Percentiles rank a stretch among this genome's conserved stretches.
phyloP scores from a whole-genome alignment of 2,888 invertebrate species.

The Parnassius smintheus region DNA sequence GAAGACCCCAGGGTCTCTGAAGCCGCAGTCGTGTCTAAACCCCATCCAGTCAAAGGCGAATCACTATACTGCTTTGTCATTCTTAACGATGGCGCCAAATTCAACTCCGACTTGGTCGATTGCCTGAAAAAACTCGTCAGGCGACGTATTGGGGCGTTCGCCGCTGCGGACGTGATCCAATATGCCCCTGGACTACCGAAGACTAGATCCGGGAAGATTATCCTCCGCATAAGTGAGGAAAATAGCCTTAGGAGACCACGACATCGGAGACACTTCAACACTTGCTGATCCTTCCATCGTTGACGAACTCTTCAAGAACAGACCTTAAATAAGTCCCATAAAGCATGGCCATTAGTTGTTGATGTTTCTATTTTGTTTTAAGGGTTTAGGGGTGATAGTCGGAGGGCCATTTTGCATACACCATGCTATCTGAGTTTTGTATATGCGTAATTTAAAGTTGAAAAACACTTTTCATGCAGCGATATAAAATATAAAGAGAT shows the following conservation, averaged over 20 bases:
- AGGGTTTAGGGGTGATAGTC: neutral
- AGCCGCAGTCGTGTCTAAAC: slow-evolving; percentile 97
- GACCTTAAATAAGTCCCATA: slow-evolving; percentile 65
- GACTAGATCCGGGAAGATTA: slow-evolving; percentile 98
- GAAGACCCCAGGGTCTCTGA: slow-evolving; percentile 91
- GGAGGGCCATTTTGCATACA: slow-evolving; percentile 2
- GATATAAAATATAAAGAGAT: slow-evolving; percentile 10
- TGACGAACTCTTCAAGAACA: slow-evolving; percentile 87
- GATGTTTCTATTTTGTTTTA: slow-evolving; percentile 18
- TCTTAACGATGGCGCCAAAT: slow-evolving; percentile 88
- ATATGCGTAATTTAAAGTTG: too few species aligned
- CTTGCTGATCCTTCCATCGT: slow-evolving; percentile 96
- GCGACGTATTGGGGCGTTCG: slow-evolving; percentile 96
- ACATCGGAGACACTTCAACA: slow-evolving; percentile 96
- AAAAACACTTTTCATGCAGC: neutral
- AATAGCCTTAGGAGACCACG: slow-evolving; percentile 92
- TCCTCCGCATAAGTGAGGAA: too few species aligned
- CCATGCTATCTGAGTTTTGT: neutral
- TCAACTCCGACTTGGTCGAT: slow-evolving; percentile 85
- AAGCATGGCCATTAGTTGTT: slow-evolving; percentile 1
- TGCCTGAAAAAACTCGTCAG: slow-evolving; percentile 91
- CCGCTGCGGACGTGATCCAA: slow-evolving; percentile 96
- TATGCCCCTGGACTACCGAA: slow-evolving; percentile 97
- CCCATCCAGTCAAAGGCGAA: slow-evolving; percentile 97
- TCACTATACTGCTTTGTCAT: slow-evolving; percentile 98